A percentile compares a stretch with the other conserved stretches of the same genome.
phyloP scores from a whole-genome alignment of 2,797 vertebrate genomes.

The Tamandua tetradactyla region DNA sequence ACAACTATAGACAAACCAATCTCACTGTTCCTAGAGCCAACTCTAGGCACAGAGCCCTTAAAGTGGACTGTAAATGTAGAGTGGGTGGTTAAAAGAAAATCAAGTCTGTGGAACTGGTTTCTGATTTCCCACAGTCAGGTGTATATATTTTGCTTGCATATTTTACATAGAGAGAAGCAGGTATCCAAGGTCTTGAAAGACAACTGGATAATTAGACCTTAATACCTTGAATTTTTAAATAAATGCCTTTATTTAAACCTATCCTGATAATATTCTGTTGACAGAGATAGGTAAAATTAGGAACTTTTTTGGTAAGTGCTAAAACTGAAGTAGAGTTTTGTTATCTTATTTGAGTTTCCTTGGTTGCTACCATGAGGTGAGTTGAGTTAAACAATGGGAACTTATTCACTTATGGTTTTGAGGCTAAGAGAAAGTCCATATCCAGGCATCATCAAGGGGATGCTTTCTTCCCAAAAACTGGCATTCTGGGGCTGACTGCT shows the following conservation, averaged over 20 bases:
- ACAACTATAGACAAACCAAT: conserved; percentile 80
- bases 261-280: conserved; percentile 12
- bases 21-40: conserved; percentile 78
- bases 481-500: too few relatives aligned
- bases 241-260: conserved; percentile 47
- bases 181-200: conserved; percentile 51
- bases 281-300: conserved; percentile 18
- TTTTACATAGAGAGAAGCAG: conserved; percentile 53
- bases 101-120: conserved; percentile 57
- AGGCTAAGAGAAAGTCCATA: too few relatives aligned
- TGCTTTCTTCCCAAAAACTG: too few relatives aligned
- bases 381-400: too few relatives aligned
- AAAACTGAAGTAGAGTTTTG: conserved; percentile 21
- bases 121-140: conserved; percentile 61
- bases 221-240: conserved; percentile 30
- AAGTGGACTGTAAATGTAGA: conserved; percentile 73
- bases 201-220: conserved; percentile 53
- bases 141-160: conserved; percentile 49
- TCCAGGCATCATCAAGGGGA: too few relatives aligned
- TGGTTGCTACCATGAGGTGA: too few relatives aligned
- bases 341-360: too few relatives aligned
- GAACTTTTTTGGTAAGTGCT: conserved; percentile 31
- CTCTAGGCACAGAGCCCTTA: conserved; percentile 72
- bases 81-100: conserved; percentile 70
- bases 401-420: too few relatives aligned